Conservation (phyloP, 1,140 invertebrate genomes). For the Subanguina moxae region DNA sequence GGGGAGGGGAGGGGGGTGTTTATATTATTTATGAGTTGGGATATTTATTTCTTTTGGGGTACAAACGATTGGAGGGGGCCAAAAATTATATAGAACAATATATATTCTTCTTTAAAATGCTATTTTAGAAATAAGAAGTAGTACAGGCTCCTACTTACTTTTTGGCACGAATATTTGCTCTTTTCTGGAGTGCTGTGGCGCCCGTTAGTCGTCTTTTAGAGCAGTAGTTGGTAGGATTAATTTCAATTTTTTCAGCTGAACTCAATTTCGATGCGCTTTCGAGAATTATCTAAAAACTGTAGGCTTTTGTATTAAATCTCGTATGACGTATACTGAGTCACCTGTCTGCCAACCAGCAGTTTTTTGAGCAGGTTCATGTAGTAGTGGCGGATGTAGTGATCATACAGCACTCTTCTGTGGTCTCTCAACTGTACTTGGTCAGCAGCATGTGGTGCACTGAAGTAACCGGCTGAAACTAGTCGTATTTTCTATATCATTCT, state of each 20-base stretch:
- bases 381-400: constrained; percentile 39
- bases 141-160: constrained; percentile 7
- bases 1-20: too few relatives aligned
- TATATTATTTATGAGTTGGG: too few relatives aligned
- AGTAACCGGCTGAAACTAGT: constrained; percentile 32
- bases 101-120: too few relatives aligned
- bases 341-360: constrained; percentile 23
- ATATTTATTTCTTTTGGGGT: too few relatives aligned
- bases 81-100: too few relatives aligned
- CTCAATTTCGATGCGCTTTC: constrained; percentile 27
- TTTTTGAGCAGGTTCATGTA: constrained; percentile 37
- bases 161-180: constrained; percentile 27
- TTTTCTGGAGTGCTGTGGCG: constrained; percentile 14
- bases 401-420: constrained; percentile 29
- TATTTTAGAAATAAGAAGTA: too few relatives aligned
- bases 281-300: constrained; percentile 20
- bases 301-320: neutral
- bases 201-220: constrained; percentile 16
- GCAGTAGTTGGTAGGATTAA: constrained; percentile 18
- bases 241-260: constrained; percentile 4
- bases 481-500: neutral
- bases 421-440: constrained; percentile 32
- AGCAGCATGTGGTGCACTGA: constrained; percentile 20
- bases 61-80: too few relatives aligned
- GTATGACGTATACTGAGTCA: neutral